Evolutionary conservation across 30 jellyfish, hydroid and myxozoan genomes (phyloP).

Genomic region (Euphysa ruthae): DNA sequence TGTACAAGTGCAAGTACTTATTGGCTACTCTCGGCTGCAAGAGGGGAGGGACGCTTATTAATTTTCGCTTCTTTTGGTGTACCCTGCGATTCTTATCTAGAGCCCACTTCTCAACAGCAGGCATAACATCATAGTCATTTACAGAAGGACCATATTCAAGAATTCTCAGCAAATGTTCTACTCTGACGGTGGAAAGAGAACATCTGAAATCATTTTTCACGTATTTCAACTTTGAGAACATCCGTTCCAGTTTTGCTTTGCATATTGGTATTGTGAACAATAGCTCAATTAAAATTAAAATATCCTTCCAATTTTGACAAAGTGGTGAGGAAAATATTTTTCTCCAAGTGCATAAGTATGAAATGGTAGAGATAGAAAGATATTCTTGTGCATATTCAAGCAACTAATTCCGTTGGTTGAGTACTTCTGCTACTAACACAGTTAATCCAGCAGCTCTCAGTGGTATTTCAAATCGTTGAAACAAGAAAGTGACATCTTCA

Average conservation of each 20-base stretch:
- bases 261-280: not conserved
- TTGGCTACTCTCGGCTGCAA: too few relatives aligned
- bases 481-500: not conserved
- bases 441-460: not conserved
- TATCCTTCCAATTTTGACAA: not conserved
- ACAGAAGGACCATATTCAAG: not conserved
- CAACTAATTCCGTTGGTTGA: not conserved
- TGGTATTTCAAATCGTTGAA: not conserved
- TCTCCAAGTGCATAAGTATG: not conserved
- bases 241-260: slow-evolving; percentile 10
- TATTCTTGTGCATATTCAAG: not conserved
- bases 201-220: slow-evolving; percentile 14
- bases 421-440: not conserved
- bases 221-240: slow-evolving; percentile 1
- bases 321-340: slow-evolving; percentile 7
- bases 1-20: too few relatives aligned
- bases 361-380: not conserved
- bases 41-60: too few relatives aligned
- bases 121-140: not conserved
- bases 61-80: too few relatives aligned
- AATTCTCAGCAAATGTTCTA: not conserved
- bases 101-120: not conserved
- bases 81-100: not conserved
- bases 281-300: not conserved
- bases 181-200: not conserved